Conservation (phyloP, 2,888 invertebrate genomes). For the Tinea semifulvella region DNA sequence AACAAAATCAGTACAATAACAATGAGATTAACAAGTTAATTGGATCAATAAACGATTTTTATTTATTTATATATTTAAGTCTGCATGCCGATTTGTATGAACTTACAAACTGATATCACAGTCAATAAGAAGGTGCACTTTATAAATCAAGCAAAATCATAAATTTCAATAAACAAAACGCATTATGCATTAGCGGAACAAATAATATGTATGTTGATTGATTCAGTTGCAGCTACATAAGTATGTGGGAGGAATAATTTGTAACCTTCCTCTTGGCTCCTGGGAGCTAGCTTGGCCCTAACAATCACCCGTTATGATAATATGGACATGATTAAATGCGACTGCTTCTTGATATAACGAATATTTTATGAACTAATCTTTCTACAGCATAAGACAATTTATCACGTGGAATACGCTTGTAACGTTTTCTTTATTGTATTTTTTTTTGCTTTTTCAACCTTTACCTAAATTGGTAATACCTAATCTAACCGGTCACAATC, state of each 20-base stretch:
- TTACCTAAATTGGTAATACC: too few relatives aligned
- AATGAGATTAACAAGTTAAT: too few relatives aligned
- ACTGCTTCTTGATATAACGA: slow-evolving; percentile 1
- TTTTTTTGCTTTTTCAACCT: too few relatives aligned
- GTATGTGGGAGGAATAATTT: slow-evolving; percentile 64
- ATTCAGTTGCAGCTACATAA: slow-evolving; percentile 61
- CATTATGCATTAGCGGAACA: slow-evolving; percentile 30
- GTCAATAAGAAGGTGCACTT: slow-evolving; percentile 7
- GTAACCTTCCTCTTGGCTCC: slow-evolving; percentile 26
- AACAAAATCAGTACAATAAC: too few relatives aligned
- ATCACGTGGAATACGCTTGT: too few relatives aligned
- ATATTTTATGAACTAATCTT: background rate
- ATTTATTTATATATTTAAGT: too few relatives aligned
- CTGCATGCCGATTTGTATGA: too few relatives aligned
- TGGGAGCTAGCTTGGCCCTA: slow-evolving; percentile 3
- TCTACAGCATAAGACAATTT: background rate
- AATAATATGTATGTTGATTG: slow-evolving; percentile 48
- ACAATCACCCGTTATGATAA: slow-evolving; percentile 10
- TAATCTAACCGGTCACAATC: too few relatives aligned
- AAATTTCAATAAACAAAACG: slow-evolving; percentile 12
- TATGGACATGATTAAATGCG: slow-evolving; percentile 8
- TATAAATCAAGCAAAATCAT: slow-evolving; percentile 3
- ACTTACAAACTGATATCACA: slow-evolving; percentile 1
- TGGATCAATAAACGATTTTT: too few relatives aligned
- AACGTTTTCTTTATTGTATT: too few relatives aligned